A percentile compares a stretch with the other conserved stretches of the same genome.
Evolutionary conservation across 2,888 invertebrate genomes (phyloP).

Genomic region (Yponomeuta malinellus): DNA sequence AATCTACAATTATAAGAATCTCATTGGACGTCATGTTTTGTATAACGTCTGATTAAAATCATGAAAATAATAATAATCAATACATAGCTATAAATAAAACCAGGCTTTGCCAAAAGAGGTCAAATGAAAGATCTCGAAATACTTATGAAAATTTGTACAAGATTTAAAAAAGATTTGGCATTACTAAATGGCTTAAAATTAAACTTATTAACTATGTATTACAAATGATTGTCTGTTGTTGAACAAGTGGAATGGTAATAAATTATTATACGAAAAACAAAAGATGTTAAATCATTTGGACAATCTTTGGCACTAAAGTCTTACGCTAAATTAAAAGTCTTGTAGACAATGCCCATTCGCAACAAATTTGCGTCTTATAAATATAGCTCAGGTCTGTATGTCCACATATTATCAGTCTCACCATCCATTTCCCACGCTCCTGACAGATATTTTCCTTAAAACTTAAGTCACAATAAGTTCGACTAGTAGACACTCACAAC

Average conservation of each 20-base stretch:
- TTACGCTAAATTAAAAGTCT: conserved; percentile 52
- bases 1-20: conserved; percentile 29
- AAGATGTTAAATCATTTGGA: conserved; percentile 59
- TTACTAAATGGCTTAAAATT: conserved; percentile 6
- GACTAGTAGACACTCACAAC: conserved; percentile 22
- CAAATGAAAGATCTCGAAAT: background rate
- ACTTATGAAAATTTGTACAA: conserved; percentile 26
- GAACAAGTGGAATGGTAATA: conserved; percentile 58
- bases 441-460: background rate
- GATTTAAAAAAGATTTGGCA: conserved; percentile 15
- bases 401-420: background rate
- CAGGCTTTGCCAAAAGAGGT: background rate
- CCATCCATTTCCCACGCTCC: background rate
- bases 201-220: conserved; percentile 8
- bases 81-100: background rate
- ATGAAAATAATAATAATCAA: background rate
- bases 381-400: conserved; percentile 14
- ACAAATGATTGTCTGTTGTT: conserved; percentile 24
- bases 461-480: conserved; percentile 21
- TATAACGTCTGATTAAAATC: conserved; percentile 20
- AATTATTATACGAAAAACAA: conserved; percentile 12
- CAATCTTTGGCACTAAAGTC: conserved; percentile 72
- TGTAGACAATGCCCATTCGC: conserved; percentile 25
- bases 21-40: conserved; percentile 41
- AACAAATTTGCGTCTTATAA: conserved; percentile 13